These are phyloP conservation scores for Calephelis nemesis DNA, from an alignment of 1,140 invertebrate species.

Conservation along the genomic window DNA sequence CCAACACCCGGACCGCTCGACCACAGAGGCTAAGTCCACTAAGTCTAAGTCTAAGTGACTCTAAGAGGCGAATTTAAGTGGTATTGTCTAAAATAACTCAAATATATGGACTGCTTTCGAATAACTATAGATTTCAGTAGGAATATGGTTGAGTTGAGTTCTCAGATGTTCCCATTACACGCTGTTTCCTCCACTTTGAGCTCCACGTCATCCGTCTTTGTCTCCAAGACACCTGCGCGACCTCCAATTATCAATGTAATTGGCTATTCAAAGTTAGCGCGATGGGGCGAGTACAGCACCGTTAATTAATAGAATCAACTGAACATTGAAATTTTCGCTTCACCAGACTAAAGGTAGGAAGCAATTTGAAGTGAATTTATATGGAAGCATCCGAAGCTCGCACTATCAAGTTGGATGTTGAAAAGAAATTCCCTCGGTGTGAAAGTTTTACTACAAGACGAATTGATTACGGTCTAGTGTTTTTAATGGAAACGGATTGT, in stretches of 20 bases:
- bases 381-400: constrained; percentile 29
- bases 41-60: too few species aligned
- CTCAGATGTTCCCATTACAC: constrained; percentile 18
- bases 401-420: constrained; percentile 20
- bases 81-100: too few species aligned
- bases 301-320: constrained; percentile 73
- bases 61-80: too few species aligned
- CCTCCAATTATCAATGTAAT: constrained; percentile 74
- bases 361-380: constrained; percentile 53
- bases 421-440: constrained; percentile 23
- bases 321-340: constrained; percentile 69
- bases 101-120: too few species aligned
- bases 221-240: constrained; percentile 63
- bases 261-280: constrained; percentile 71
- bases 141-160: not conserved
- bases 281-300: constrained; percentile 61
- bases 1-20: too few species aligned
- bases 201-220: constrained; percentile 41
- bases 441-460: constrained; percentile 18
- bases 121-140: too few species aligned
- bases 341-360: constrained; percentile 47
- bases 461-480: constrained; percentile 16
- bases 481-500: constrained; percentile 8
- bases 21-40: too few species aligned
- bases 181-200: constrained; percentile 18